Conservation (phyloP, 2,113 vertebrate genomes). For the Spermophilus dauricus region DNA sequence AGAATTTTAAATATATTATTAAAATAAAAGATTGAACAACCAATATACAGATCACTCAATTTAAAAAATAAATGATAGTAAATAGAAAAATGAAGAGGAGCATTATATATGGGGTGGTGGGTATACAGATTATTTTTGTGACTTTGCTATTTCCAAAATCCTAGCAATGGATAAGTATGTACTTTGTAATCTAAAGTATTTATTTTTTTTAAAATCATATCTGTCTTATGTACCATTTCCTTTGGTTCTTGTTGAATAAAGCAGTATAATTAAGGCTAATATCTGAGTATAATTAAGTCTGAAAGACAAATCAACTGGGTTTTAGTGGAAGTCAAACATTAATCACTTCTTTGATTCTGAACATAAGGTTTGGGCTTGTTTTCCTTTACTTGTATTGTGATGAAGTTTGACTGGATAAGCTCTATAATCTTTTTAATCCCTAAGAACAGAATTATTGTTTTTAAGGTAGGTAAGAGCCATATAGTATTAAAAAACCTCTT, state of each 20-base stretch:
- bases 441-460: not conserved
- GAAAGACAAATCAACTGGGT: not conserved
- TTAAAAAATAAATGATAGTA: not conserved
- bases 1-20: not conserved
- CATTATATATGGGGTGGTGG: not conserved
- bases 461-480: not conserved
- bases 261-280: not conserved
- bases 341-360: not conserved
- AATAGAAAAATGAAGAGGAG: not conserved
- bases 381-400: slow-evolving; percentile 29
- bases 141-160: slow-evolving; percentile 1
- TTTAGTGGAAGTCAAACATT: not conserved
- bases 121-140: not conserved
- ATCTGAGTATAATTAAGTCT: not conserved
- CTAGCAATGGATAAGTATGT: not conserved
- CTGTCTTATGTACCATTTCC: not conserved
- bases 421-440: not conserved
- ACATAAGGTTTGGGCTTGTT: not conserved
- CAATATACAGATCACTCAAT: not conserved
- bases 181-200: not conserved
- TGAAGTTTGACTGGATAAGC: not conserved
- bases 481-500: not conserved
- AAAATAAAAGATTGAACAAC: not conserved
- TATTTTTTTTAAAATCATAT: not conserved
- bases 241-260: not conserved